These are phyloP conservation scores for Leptopilina drosophilae DNA, from an alignment of 2,888 invertebrate genomes.

Conservation along the genomic window DNA sequence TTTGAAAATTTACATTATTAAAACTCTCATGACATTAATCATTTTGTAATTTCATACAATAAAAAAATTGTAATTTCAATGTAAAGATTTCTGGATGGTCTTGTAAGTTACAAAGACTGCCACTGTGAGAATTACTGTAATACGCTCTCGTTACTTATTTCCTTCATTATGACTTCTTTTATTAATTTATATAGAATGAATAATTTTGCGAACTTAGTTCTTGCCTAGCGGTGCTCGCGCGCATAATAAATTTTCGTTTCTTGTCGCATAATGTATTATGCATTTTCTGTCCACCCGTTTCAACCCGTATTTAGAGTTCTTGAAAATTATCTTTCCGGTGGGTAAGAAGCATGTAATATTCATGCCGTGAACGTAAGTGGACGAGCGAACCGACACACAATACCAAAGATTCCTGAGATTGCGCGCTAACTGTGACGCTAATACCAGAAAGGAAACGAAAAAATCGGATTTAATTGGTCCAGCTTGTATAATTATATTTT, in stretches of 20 bases:
- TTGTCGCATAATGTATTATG: slow-evolving; percentile 73
- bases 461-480: slow-evolving; percentile 75
- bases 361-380: slow-evolving; percentile 71
- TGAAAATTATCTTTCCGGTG: slow-evolving; percentile 77
- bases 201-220: slow-evolving; percentile 36
- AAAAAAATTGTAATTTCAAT: background rate
- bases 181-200: slow-evolving; percentile 35
- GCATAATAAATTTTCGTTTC: slow-evolving; percentile 70
- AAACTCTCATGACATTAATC: background rate
- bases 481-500: slow-evolving; percentile 66
- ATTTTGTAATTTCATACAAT: too few species aligned
- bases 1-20: background rate
- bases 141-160: slow-evolving; percentile 22
- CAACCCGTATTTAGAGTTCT: slow-evolving; percentile 72
- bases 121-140: slow-evolving; percentile 18
- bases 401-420: slow-evolving; percentile 74
- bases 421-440: slow-evolving; percentile 76
- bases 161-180: slow-evolving; percentile 35
- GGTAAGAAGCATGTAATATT: slow-evolving; percentile 77
- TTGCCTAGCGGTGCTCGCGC: slow-evolving; percentile 47
- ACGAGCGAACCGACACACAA: slow-evolving; percentile 68
- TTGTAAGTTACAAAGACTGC: background rate
- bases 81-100: background rate
- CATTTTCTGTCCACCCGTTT: slow-evolving; percentile 72
- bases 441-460: slow-evolving; percentile 74